Evolutionary conservation across 1,140 invertebrate genomes (phyloP), one percentile per base, ranked within the genome.

Genomic region (Solen grandis): DNA sequence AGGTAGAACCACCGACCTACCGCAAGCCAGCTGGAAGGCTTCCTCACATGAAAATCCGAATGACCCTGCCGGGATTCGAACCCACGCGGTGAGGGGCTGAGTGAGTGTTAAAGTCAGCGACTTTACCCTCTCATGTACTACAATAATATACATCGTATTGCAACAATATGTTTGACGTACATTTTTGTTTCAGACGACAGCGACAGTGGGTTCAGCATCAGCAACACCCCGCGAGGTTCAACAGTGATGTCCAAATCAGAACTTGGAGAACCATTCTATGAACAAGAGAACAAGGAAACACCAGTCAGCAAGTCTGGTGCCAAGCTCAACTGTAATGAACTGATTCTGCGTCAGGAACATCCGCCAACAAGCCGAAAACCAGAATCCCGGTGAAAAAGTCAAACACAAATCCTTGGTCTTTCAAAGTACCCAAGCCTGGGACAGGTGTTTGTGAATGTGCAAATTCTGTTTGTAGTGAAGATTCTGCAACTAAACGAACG

Each of bases 141-240:
- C n/a, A n/a, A n/a, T n/a, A n/a, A n/a, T n/a, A n/a, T n/a, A n/a
- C n/a, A n/a, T n/a, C n/a, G n/a, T n/a, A n/a, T n/a, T n/a, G n/a
- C n/a, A n/a, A n/a, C n/a, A n/a, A n/a, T n/a, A n/a, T n/a, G n/a
- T n/a, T n/a, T n/a, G n/a, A n/a, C n/a, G n/a, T n/a, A n/a, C n/a
- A n/a, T 72, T 31, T 60, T 8, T 46, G 35, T 75, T 79, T 4
- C 74, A 85, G 84, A 84, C 38, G 84, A 85, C 54, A 79, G 74
- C 31, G 84, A 85, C 55, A 85, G 84, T 75, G 84, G 84, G 5
- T 73, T 84, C 27, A 84, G 84, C 65, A 83, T 85, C 1, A 84
- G 84, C 33, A 78, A 85, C 69, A 85, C 84, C 4, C 84, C 84
- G 1, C 68, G 82, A 50, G 55, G 77, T 36, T 73, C 77, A 1